phyloP scores from a whole-genome alignment of 2,113 vertebrate genomes.

The Hemiscyllium ocellatum region DNA sequence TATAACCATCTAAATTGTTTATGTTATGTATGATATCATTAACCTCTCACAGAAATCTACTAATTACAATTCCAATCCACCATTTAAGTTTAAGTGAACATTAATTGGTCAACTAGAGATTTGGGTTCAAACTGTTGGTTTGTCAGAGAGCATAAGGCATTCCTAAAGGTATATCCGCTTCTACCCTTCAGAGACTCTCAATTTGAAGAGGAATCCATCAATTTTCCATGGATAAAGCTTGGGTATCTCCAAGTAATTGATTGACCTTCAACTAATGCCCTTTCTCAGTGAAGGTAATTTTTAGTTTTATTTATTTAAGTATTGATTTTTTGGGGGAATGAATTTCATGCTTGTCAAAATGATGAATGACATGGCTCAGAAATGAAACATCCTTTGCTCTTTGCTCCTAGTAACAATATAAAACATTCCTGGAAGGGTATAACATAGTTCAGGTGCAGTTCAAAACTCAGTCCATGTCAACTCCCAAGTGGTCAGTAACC shows the following conservation, averaged over 20 bases:
- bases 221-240: constrained; percentile 20
- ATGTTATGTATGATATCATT: neutral
- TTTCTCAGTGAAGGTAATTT: constrained; percentile 31
- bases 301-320: constrained; percentile 34
- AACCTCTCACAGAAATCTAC: neutral
- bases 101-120: neutral
- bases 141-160: neutral
- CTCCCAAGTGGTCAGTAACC: neutral
- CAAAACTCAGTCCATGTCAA: neutral
- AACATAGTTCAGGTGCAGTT: neutral
- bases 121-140: neutral
- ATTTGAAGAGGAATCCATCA: neutral
- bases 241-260: constrained; percentile 8
- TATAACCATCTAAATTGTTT: neutral
- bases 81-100: neutral
- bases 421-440: neutral
- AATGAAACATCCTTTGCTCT: constrained; percentile 10
- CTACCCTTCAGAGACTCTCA: neutral
- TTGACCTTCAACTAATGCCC: constrained; percentile 26
- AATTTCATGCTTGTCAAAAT: constrained; percentile 28
- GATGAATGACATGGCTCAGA: constrained; percentile 8
- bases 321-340: constrained; percentile 31
- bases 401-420: neutral
- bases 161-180: neutral
- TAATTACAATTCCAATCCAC: neutral